Base-by-base conservation (phyloP, 2,113 vertebrate species). In the Hyperopisus bebe region DNA sequence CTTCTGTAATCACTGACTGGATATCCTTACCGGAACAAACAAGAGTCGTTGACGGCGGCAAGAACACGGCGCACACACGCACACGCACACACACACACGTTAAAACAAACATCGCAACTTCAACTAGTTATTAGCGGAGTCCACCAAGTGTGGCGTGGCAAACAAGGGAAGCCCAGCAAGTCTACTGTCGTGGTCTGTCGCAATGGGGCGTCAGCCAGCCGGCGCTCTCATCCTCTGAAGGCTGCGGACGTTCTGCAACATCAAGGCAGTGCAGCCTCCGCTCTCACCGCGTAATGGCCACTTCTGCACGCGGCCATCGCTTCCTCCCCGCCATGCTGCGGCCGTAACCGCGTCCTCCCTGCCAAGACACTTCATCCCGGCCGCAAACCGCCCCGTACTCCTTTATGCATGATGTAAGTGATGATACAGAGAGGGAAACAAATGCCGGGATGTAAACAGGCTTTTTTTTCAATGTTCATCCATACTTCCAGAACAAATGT, bases 401-500 rank as follows among this genome's bases (percentile, higher is more conserved):
- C 17, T 15, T n/a, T 1, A 80, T 11, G 17, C 9, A 27, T 13
- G 0, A 27, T 13, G 47, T 19, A 86, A 9, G 47, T 19, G 5
- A 27, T 39, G 50, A 31, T 17, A 10, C 48, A 31, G n/a, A 39
- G 13, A 27, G 21, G n/a, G 51, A 1, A 11, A 9, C 5, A 27
- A 50, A 50, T 15, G 44, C 82, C 47, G 1, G 66, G 21, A 66
- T 87, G 89, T 90, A 92, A 89, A 90, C 89, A 92, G 84, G 51
- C 35, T 1, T 50, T 10, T 87, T 80, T 90, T 17, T 44, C 89
- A 82, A 90, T 86, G 85, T 47, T 39, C 86, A 86, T 90, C 83
- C 77, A 86, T 44, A 48, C 46, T 88, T 90, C 88, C 89, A 89
- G 93, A 93, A 90, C 92, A 94, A 93, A 95, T 92, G 93, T 89